Conservation (phyloP, 2,888 invertebrate genomes). For the Glaucopsyche alexis region DNA sequence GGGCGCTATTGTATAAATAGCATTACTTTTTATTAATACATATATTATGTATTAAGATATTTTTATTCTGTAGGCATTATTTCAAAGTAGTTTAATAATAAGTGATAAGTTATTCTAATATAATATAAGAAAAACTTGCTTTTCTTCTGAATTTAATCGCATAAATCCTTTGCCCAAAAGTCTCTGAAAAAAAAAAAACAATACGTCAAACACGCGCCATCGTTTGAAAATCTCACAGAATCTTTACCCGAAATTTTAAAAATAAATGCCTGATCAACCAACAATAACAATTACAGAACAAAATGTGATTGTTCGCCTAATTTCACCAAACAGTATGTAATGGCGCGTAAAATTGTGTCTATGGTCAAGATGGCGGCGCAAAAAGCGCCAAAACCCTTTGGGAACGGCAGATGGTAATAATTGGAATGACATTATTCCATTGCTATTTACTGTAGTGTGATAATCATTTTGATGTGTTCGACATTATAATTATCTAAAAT, state of each 20-base stretch:
- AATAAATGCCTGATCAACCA: slow-evolving; percentile 9
- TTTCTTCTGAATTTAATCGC: background rate
- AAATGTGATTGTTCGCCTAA: slow-evolving; percentile 55
- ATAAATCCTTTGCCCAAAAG: background rate
- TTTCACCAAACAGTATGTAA: slow-evolving; percentile 67
- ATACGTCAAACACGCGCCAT: slow-evolving; percentile 14
- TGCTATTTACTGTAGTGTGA: slow-evolving; percentile 67
- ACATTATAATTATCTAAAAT: slow-evolving; percentile 12
- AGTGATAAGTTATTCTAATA: too few species aligned
- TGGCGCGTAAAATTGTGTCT: slow-evolving; percentile 73
- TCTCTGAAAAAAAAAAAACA: slow-evolving; percentile 9
- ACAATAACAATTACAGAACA: slow-evolving; percentile 18
- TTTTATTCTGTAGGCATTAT: too few species aligned
- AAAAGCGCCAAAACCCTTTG: slow-evolving; percentile 72
- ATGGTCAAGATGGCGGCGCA: slow-evolving; percentile 60
- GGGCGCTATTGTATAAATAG: too few species aligned
- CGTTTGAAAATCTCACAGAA: background rate
- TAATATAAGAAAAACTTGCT: too few species aligned
- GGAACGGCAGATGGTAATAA: slow-evolving; percentile 74
- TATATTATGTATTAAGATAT: too few species aligned
- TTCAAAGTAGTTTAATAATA: too few species aligned
- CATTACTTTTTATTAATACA: too few species aligned
- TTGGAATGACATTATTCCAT: slow-evolving; percentile 69
- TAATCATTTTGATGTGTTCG: slow-evolving; percentile 63
- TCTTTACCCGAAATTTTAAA: background rate